These are phyloP conservation scores for Nixonia krombeini DNA, from an alignment of 1,140 invertebrate genomes.

Conservation along the genomic window DNA sequence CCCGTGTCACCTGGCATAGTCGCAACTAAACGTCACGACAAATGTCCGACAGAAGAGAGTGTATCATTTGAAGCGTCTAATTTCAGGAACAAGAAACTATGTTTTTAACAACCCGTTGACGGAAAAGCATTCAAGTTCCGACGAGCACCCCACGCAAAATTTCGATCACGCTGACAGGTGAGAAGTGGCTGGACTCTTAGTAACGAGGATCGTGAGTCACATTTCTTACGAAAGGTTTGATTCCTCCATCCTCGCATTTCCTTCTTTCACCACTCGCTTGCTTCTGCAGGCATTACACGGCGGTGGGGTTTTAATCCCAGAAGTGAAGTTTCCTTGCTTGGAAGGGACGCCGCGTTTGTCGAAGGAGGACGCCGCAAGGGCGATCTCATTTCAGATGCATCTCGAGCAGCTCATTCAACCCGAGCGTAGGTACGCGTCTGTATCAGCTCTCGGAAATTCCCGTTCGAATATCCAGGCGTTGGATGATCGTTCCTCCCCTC, in stretches of 20 bases:
- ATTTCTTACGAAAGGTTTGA: constrained; percentile 31
- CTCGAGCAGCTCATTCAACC: constrained; percentile 49
- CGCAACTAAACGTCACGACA: too few relatives aligned
- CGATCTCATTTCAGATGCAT: constrained; percentile 53
- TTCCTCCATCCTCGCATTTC: constrained; percentile 26
- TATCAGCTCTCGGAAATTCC: constrained; percentile 35
- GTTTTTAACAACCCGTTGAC: too few relatives aligned
- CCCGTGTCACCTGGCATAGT: too few relatives aligned
- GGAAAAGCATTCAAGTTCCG: too few relatives aligned
- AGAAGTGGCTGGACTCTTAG: constrained; percentile 30
- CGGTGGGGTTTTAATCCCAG: constrained; percentile 29
- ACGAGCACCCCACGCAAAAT: too few relatives aligned
- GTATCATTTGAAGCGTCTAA: too few relatives aligned
- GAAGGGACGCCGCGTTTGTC: not conserved
- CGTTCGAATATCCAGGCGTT: constrained; percentile 14
- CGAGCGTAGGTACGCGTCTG: constrained; percentile 19
- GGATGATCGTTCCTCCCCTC: constrained; percentile 11
- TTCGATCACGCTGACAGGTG: constrained; percentile 20
- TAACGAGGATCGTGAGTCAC: constrained; percentile 41
- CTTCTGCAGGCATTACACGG: constrained; percentile 24
- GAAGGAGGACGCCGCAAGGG: constrained; percentile 15
- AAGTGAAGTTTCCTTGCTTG: constrained; percentile 21
- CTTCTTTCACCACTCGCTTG: constrained; percentile 18
- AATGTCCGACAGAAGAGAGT: too few relatives aligned
- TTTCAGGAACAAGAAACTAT: too few relatives aligned